Conservation (phyloP, 35 echinoderm and acorn worm species). For the Apostichopus japonicus region DNA sequence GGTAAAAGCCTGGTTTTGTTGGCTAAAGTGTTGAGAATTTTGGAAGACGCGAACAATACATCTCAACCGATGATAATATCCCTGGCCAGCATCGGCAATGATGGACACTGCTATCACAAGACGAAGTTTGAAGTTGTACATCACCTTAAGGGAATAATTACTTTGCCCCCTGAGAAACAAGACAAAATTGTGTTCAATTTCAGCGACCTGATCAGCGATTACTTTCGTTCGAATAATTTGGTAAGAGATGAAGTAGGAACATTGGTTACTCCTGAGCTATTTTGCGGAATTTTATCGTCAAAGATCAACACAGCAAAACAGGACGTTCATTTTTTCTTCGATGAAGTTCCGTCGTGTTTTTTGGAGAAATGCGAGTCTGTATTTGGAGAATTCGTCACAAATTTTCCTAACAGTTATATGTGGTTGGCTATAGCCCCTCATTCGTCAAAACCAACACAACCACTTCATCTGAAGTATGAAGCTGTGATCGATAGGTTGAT, state of each 20-base stretch:
- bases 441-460: neutral
- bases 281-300: neutral
- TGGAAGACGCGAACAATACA: neutral
- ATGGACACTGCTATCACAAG: constrained; percentile 27
- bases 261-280: constrained; percentile 1
- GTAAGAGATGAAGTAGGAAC: neutral
- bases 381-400: neutral
- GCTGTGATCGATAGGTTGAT: neutral
- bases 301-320: neutral
- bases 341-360: constrained; percentile 6
- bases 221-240: too few species aligned
- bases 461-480: neutral
- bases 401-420: neutral
- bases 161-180: neutral
- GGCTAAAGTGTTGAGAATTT: neutral
- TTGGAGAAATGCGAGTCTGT: constrained; percentile 10
- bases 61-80: constrained; percentile 22
- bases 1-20: constrained; percentile 28
- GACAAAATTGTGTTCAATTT: neutral
- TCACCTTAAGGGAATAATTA: constrained; percentile 7
- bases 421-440: neutral
- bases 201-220: neutral
- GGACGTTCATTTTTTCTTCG: neutral
- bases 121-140: constrained; percentile 12
- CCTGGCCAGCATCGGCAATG: neutral